Percentiles rank a stretch among this genome's conserved stretches.
Evolutionary conservation across 2,113 vertebrate genomes (phyloP).

Genomic region (Beaufortia kweichowensis): DNA sequence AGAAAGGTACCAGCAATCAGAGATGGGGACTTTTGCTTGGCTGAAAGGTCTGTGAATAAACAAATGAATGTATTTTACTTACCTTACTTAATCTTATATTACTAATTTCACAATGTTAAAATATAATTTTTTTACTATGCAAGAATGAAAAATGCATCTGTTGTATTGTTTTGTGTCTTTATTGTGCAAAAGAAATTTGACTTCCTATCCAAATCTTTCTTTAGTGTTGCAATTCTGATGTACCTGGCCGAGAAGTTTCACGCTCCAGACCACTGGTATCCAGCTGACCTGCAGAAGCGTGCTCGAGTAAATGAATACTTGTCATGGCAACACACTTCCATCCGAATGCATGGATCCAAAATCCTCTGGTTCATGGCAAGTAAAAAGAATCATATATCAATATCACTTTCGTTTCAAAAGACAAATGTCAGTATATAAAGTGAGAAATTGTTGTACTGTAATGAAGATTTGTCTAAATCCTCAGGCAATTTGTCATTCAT

Average conservation of each 20-base stretch:
- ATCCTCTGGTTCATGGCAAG: constrained; percentile 76
- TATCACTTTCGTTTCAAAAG: no score
- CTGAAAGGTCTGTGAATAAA: constrained; percentile 80
- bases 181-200: background rate
- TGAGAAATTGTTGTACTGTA: no score
- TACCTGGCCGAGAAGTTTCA: constrained; percentile 70
- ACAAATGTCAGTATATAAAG: no score
- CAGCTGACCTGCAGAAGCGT: constrained; percentile 70
- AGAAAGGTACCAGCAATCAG: constrained; percentile 84
- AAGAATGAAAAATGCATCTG: background rate
- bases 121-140: no score
- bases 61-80: no score
- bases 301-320: constrained; percentile 74
- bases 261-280: constrained; percentile 74
- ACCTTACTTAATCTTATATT: no score
- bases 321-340: constrained; percentile 74
- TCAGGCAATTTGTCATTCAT: background rate
- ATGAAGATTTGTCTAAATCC: background rate
- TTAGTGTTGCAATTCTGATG: constrained; percentile 72
- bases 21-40: constrained; percentile 84
- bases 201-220: background rate
- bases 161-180: background rate
- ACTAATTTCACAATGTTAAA: no score
- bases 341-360: constrained; percentile 71
- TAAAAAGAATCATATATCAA: background rate